These are phyloP conservation scores for Centropus bengalensis DNA, from an alignment of 2,113 vertebrate species.

Conservation along the genomic window DNA sequence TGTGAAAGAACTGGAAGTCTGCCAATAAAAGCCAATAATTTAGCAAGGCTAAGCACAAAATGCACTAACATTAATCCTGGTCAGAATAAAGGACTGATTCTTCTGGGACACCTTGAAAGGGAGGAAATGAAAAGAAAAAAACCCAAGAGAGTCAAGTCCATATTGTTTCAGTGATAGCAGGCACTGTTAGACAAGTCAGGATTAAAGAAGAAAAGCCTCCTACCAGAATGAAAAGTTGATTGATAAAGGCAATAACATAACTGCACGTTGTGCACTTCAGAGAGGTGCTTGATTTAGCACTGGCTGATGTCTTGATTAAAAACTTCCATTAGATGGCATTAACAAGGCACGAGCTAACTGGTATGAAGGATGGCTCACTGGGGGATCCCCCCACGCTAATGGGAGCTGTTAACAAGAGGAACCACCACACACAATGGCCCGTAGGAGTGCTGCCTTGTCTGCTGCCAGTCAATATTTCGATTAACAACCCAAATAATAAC, in stretches of 20 bases:
- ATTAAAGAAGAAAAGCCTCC: not conserved
- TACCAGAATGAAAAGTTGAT: not conserved
- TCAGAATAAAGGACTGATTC: not conserved
- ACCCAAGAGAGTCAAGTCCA: not conserved
- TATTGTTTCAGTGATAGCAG: not conserved
- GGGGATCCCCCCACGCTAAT: not conserved
- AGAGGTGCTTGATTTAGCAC: not conserved
- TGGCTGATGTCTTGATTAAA: constrained; percentile 17
- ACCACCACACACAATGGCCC: not conserved
- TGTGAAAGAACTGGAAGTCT: constrained; percentile 33
- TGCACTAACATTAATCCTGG: not conserved
- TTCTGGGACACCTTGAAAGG: constrained; percentile 17
- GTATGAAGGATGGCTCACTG: not conserved
- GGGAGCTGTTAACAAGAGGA: not conserved
- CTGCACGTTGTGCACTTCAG: not conserved
- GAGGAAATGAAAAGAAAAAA: not conserved
- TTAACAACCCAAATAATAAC: not conserved
- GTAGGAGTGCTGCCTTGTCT: accelerated
- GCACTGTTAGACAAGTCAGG: not conserved
- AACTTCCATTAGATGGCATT: constrained; percentile 44
- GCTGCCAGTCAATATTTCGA: not conserved
- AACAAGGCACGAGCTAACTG: not conserved
- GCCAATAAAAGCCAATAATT: constrained; percentile 19
- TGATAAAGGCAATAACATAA: not conserved
- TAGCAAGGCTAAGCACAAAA: constrained; percentile 35